These are phyloP conservation scores for Cryptocephalus moraei DNA, from an alignment of 2,888 invertebrate species.

Conservation along the genomic window DNA sequence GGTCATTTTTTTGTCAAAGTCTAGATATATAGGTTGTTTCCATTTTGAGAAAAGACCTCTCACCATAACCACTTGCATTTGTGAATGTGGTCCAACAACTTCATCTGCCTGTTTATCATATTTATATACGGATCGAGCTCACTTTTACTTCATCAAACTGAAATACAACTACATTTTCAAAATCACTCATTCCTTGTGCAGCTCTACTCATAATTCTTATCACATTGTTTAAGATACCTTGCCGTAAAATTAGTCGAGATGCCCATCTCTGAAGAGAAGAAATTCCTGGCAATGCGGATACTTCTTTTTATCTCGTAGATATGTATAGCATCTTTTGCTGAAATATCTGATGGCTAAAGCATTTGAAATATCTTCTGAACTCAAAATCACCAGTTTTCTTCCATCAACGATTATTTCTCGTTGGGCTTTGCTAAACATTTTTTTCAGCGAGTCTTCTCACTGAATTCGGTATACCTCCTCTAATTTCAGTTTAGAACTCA, in stretches of 20 bases:
- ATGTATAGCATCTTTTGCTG: conserved; percentile 12
- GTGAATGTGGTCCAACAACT: conserved; percentile 14
- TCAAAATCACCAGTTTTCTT: conserved; percentile 8
- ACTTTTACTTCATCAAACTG: conserved; percentile 19
- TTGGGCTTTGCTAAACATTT: neutral
- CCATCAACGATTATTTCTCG: conserved; percentile 4
- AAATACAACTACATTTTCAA: conserved; percentile 11
- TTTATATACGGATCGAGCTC: conserved; percentile 1
- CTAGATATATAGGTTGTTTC: conserved; percentile 19
- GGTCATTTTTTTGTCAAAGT: conserved; percentile 25
- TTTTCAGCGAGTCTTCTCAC: neutral
- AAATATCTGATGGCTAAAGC: conserved; percentile 16
- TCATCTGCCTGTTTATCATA: conserved; percentile 12
- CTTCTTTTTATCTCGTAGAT: conserved; percentile 8
- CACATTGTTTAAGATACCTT: conserved; percentile 13
- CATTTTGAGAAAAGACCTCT: conserved; percentile 14
- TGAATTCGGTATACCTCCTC: neutral
- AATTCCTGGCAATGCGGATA: conserved; percentile 16
- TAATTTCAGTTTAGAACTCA: neutral
- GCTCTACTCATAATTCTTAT: conserved; percentile 11
- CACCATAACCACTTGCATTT: conserved; percentile 12
- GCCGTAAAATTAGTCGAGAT: conserved; percentile 11
- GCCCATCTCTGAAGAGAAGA: conserved; percentile 17
- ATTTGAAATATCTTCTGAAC: conserved; percentile 9
- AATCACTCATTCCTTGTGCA: conserved; percentile 6